A percentile compares a stretch with the other conserved stretches of the same genome.
phyloP scores from a whole-genome alignment of 1,140 invertebrate genomes.

The Cataglyphis hispanica region DNA sequence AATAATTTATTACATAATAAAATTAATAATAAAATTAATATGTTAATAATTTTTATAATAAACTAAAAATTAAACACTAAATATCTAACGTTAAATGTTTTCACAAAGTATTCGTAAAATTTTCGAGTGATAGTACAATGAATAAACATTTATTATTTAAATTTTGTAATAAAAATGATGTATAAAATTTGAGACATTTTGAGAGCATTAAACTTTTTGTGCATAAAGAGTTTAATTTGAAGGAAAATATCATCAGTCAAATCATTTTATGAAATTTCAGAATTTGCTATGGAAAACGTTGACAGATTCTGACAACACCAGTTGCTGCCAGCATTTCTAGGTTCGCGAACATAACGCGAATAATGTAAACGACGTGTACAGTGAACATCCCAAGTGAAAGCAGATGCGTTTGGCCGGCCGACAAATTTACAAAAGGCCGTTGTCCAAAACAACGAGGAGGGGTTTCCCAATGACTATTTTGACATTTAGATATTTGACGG shows the following conservation, averaged over 20 bases:
- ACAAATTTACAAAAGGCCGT: conserved; percentile 54
- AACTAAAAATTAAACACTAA: not conserved
- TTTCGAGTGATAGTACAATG: not conserved
- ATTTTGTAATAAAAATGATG: too few species aligned
- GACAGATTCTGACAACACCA: conserved; percentile 37
- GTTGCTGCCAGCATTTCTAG: conserved; percentile 32
- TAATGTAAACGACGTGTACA: conserved; percentile 41
- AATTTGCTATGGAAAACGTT: not conserved
- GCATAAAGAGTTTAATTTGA: not conserved
- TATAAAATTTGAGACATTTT: too few species aligned
- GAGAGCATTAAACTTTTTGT: too few species aligned
- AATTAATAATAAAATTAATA: not conserved
- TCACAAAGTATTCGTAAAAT: not conserved
- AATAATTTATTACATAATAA: not conserved
- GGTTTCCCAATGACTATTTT: conserved; percentile 41
- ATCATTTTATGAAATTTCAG: conserved; percentile 28
- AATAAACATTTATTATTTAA: not conserved
- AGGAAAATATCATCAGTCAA: not conserved
- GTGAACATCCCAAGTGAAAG: conserved; percentile 37
- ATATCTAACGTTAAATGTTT: not conserved
- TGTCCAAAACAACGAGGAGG: conserved; percentile 37
- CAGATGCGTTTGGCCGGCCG: conserved; percentile 50
- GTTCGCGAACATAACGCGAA: conserved; percentile 43
- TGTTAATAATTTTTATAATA: not conserved
- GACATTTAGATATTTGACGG: not conserved